Evolutionary conservation across 2,797 vertebrate species (phyloP), one percentile per base, ranked within the genome.

Genomic region (Mareca strepera): DNA sequence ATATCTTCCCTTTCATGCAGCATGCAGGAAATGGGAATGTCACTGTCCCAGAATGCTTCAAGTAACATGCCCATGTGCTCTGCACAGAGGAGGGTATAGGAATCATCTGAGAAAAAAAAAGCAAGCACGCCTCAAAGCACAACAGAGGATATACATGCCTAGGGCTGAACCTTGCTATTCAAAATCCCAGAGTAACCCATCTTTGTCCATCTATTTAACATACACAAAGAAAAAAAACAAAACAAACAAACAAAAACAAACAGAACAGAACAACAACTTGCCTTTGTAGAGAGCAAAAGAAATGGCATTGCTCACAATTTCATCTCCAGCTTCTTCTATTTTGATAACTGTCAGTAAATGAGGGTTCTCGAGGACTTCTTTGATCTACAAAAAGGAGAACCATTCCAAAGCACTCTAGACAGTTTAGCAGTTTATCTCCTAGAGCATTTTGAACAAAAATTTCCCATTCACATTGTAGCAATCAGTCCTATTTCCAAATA

Each of bases 211-310:
- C 35, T 59, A 22, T 44, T 62, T 8, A 22, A 31, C 1, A 58
- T 14, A 64, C 13, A 64, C 33, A 7, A 46, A 43, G 6, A 9
- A 1, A 3, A 52, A 33, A 11, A 22, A 22, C 21, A 15, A 9
- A 17, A 11, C 22, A 46, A 56, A 23, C 20, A 5, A 55, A 11
- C 1, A 2, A 48, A 35, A 28, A 2, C 13, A 14, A 15, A 11
- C 7, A 13, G 4, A 58, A 46, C 25, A 48, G 33, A 75, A 53
- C 7, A 66, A 83, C 33, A n/a, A 96, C 97, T 96, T 92, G 97
- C 98, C 98, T 98, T 98, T 98, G 82, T 98, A 98, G 14, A 98
- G 92, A 2, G 98, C 98, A 29, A 96, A 98, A 77, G 97, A 98
- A 75, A 98, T 98, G 17, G 98, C 98, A 12, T 98, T 98, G 98